Base-by-base conservation (phyloP, 2,888 invertebrate genomes). In the Leptopilina drosophilae region DNA sequence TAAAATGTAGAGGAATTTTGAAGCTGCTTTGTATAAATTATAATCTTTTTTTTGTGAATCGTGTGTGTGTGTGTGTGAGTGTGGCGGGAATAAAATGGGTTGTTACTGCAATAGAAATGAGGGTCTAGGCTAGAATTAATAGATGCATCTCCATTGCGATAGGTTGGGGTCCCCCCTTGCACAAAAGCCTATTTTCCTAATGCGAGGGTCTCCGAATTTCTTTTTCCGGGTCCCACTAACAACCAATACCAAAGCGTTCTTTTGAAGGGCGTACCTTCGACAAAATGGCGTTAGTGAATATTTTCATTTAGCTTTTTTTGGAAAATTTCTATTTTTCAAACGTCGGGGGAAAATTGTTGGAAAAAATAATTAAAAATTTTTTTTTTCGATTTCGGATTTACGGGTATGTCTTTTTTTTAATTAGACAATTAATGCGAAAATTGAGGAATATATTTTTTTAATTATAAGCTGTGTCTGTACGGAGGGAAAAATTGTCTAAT, bases 131-230 rank as follows among this genome's bases (percentile, higher is more conserved):
- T 69, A 69, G 67, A 69, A 20, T 46, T 49, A 69, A 69, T 69
- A 69, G 67, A 49, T 49, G 46, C 67, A 69, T 69, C 67, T 20
- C 67, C 67, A 53, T 69, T 12, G 49, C 42, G 49, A 69, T 20
- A 69, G 67, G 67, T 15, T 69, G 65, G 49, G 49, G 11, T 15
- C 62, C 62, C 62, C 67, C 66, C 67, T 46, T 69, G 46, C 49
- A 69, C 67, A 64, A 49, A 62, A 73, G 75, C 73, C 78, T 73
- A 78, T 78, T 78, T 78, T 78, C 78, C 78, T 49, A 62, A 53
- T 69, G 56, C 75, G 62, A 75, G 69, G 64, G 73, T 62, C 78
- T 26, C 40, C 64, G 78, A 78, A 75, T 78, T 73, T 75, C 78
- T 78, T 78, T 78, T 78, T 78, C 78, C 75, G 49, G 64, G 64